Base-by-base conservation (phyloP, 2,888 invertebrate genomes). In the Poecilus cupreus region DNA sequence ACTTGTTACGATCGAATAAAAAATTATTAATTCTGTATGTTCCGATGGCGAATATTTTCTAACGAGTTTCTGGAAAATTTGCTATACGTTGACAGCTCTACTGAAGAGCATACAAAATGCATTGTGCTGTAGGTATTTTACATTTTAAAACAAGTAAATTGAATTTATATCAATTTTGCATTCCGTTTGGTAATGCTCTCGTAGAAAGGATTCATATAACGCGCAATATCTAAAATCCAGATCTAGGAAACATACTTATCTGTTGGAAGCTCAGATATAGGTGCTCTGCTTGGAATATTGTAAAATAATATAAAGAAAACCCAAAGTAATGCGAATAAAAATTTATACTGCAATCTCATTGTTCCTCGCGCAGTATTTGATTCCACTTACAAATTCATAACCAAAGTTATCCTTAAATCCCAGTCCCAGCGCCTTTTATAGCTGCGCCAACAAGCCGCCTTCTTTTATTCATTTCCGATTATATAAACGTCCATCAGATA, bases 251-350 rank as follows among this genome's bases (percentile, higher is more conserved):
- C 43, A 3, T 43, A 43, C 43, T 43, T 3, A 43, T 4, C 8
- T 2, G 32, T 32, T 2, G 1, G 32, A 32, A n/a, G 43, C 3
- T 8, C 54, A 54, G 13, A 54, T 54, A 20, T 54, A 54, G 10
- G 18, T 22, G 54, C 8, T 22, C 13, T 20, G 22, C 6, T 1
- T 54, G 49, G 54, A 20, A 18, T 16, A 54, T 18, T 54, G 5
- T 54, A 54, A 54, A 54, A 54, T 54, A 54, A 54, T 54, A 22
- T 16, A 18, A 54, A 54, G 13, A 22, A 22, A 54, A 54, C 18
- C 54, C 54, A 22, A 1, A 54, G 13, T 10, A 54, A 54, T 54
- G 43, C 43, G 4, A 13, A 43, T 13, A 13, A 43, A 43, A 11
- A 8, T 5, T 13, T n/a, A 11, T 13, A 43, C 43, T 13, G 4